phyloP scores from a whole-genome alignment of 2,888 invertebrate species.

The Pollenia angustigena region DNA sequence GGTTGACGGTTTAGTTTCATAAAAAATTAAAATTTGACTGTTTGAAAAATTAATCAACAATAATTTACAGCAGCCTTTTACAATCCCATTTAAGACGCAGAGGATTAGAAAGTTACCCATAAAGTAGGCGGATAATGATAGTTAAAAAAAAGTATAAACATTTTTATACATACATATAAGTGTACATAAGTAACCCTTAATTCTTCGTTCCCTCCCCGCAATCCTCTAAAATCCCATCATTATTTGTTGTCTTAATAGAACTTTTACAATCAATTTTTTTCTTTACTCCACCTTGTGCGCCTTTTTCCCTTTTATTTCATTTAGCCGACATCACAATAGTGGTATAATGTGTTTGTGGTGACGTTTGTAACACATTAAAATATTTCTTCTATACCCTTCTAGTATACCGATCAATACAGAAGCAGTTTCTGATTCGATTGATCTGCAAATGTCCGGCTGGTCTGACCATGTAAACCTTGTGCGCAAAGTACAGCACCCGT shows the following conservation, averaged over 20 bases:
- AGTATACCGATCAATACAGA: too few relatives aligned
- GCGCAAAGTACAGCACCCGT: too few relatives aligned
- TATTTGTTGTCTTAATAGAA: constrained; percentile 15
- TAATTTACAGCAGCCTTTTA: constrained; percentile 38
- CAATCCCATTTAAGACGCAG: constrained; percentile 34
- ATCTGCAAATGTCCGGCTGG: too few relatives aligned
- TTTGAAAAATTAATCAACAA: constrained; percentile 54
- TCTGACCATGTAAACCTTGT: too few relatives aligned
- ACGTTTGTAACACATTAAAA: too few relatives aligned
- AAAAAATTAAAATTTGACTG: constrained; percentile 42
- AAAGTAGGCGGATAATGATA: too few relatives aligned
- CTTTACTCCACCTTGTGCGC: not conserved
- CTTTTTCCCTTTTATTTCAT: not conserved
- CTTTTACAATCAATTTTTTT: constrained; percentile 7
- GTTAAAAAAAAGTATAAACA: too few relatives aligned
- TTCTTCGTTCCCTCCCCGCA: not conserved
- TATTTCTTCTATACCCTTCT: too few relatives aligned
- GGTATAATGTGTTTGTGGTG: too few relatives aligned
- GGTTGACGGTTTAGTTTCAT: not conserved
- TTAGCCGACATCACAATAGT: too few relatives aligned
- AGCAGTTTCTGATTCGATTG: too few relatives aligned
- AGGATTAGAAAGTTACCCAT: not conserved
- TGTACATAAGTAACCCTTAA: not conserved
- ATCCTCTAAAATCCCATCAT: not conserved
- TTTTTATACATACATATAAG: not conserved